Evolutionary conservation across 2,888 invertebrate genomes (phyloP), one percentile per base, ranked within the genome.

Genomic region (Abscondita cerata): DNA sequence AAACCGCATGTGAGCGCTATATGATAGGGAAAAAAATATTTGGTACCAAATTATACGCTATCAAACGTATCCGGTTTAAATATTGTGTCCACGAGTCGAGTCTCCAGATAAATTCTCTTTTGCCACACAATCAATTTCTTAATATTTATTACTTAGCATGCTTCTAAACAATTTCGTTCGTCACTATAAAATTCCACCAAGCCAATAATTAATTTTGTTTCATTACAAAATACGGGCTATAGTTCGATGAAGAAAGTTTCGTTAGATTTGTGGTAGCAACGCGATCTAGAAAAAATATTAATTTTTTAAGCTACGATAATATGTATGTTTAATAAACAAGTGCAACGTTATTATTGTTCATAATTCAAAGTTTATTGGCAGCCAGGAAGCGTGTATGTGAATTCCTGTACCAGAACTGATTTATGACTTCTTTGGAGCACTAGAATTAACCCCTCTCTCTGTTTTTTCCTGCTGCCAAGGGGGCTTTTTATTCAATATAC

Each of bases 401-500:
- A 67, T 67, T 65, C 64, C 58, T 53, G 52, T 44, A 59, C 51
- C 60, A 57, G 68, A 66, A 61, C 60, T 67, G 69, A 69, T 69
- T 69, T 69, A 69, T 68, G 57, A 64, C 56, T 62, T 57, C 50
- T 59, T 52, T 60, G 56, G 58, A 67, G 64, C 58, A 68, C 69
- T 70, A 68, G 68, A 66, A 71, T 71, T 71, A 71, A 52, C 60
- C 61, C 66, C 64, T 54, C 64, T 54, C 25, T 54, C 8, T 47
- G 51, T 59, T 51, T 44, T 53, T 48, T 47, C 19, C 16, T 19
- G 57, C 55, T n/a, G n/a, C 60, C 34, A 52, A 55, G 52, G 59
- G 55, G 57, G 52, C 56, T 53, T 60, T 69, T 68, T 66, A 68
- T 69, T 70, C 67, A 69, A 69, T 70, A 68, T 67, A 69, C 61